A percentile compares a stretch with the other conserved stretches of the same genome.
These are phyloP conservation scores for Galendromus occidentalis DNA, from an alignment of 1,140 invertebrate genomes.

Conservation along the genomic window DNA sequence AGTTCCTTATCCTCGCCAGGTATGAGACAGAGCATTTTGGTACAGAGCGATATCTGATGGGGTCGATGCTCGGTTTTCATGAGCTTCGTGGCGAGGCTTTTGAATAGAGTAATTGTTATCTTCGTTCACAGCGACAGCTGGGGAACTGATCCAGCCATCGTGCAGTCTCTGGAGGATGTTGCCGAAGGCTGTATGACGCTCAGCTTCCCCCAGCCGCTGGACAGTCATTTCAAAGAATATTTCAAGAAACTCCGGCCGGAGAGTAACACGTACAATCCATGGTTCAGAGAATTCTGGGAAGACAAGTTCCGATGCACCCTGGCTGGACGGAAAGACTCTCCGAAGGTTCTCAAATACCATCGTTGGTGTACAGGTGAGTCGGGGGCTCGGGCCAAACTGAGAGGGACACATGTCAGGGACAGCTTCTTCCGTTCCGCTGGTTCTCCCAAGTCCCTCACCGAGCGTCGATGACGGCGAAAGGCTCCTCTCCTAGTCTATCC, in stretches of 20 bases:
- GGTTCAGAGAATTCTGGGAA: conserved; percentile 58
- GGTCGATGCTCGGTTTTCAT: no score
- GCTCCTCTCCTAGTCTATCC: no score
- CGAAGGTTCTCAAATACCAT: not conserved
- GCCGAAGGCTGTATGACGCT: conserved; percentile 55
- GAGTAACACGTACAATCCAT: conserved; percentile 45
- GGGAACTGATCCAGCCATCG: conserved; percentile 51
- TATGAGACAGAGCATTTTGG: conserved; percentile 20
- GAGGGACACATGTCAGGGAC: no score
- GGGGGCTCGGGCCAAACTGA: no score
- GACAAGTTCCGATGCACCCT: conserved; percentile 42
- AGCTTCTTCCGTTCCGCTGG: no score
- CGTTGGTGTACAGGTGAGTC: conserved; percentile 3
- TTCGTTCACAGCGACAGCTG: conserved; percentile 43
- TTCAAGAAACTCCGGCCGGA: conserved; percentile 42
- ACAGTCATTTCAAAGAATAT: conserved; percentile 43
- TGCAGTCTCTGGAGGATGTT: conserved; percentile 40
- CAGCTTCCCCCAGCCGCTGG: conserved; percentile 46
- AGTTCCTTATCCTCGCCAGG: conserved; percentile 48
- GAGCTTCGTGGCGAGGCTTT: no score
- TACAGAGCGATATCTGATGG: not conserved
- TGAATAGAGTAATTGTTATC: not conserved
- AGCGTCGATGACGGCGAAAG: no score
- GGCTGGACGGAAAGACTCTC: not conserved
- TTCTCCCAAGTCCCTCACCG: no score